Conservation (phyloP, 2,888 invertebrate genomes). For the Autographa pulchrina region DNA sequence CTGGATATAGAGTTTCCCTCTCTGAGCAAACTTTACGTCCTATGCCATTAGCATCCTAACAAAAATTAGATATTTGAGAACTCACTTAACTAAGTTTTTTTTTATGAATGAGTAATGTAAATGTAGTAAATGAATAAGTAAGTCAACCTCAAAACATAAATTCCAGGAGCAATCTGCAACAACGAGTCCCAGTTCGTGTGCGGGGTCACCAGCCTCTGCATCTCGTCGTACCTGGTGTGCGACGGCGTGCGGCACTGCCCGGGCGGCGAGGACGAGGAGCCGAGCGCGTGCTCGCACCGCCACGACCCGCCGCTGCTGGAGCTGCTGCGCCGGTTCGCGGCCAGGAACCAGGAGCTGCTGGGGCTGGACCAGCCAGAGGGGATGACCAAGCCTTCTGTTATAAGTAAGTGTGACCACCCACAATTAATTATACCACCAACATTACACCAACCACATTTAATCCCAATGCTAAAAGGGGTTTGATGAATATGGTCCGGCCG, state of each 20-base stretch:
- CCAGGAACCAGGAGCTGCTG: slow-evolving; percentile 82
- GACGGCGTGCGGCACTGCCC: slow-evolving; percentile 92
- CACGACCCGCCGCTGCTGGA: slow-evolving; percentile 83
- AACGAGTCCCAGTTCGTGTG: slow-evolving; percentile 82
- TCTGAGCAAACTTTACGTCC: too few species aligned
- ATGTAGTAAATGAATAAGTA: too few species aligned
- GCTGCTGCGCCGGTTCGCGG: slow-evolving; percentile 81
- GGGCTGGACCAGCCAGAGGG: slow-evolving; percentile 81
- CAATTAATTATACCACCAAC: too few species aligned
- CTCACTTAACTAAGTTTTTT: too few species aligned
- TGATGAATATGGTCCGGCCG: too few species aligned
- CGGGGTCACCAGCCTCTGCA: slow-evolving; percentile 87
- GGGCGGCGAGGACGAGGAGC: slow-evolving; percentile 90
- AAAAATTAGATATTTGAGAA: too few species aligned
- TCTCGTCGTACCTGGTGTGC: slow-evolving; percentile 91
- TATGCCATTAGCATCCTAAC: too few species aligned
- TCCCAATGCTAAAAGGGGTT: too few species aligned
- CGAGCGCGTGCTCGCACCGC: slow-evolving; percentile 77
- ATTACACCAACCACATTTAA: too few species aligned
- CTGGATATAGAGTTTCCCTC: too few species aligned
- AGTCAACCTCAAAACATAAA: not conserved
- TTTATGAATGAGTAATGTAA: too few species aligned
- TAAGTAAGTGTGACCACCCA: slow-evolving; percentile 81
- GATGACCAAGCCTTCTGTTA: slow-evolving; percentile 84
- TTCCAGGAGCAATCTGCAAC: slow-evolving; percentile 81